Conservation (phyloP, 2,888 invertebrate species). For the Chouioia cunea region DNA sequence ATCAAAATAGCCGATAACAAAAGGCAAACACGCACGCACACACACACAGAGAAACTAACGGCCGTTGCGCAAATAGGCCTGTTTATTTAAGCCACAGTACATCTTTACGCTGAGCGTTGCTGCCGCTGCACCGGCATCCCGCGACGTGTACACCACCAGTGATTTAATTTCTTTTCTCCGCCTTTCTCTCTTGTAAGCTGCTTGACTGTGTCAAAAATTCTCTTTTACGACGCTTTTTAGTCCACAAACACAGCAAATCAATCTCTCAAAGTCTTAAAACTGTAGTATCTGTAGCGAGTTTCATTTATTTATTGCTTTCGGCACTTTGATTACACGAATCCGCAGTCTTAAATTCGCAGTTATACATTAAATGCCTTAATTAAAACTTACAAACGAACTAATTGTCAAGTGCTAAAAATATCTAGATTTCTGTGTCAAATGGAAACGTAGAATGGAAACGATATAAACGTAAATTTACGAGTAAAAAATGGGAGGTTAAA, state of each 20-base stretch:
- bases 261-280: conserved; percentile 2
- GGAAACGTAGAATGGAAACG: too few species aligned
- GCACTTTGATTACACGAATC: too few species aligned
- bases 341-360: too few species aligned
- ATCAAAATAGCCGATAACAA: conserved; percentile 47
- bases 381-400: too few species aligned
- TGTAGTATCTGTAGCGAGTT: background rate
- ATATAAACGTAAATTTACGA: too few species aligned
- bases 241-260: background rate
- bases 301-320: conserved; percentile 6
- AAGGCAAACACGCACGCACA: conserved; percentile 36
- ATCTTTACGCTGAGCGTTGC: conserved; percentile 28
- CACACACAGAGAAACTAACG: background rate
- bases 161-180: conserved; percentile 40
- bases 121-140: background rate
- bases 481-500: too few species aligned
- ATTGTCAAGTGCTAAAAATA: too few species aligned
- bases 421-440: too few species aligned
- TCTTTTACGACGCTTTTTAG: conserved; percentile 16
- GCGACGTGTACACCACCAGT: background rate
- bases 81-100: conserved; percentile 41
- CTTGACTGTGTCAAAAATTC: conserved; percentile 32
- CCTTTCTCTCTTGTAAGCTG: background rate
- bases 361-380: too few species aligned
- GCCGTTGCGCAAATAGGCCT: conserved; percentile 41